Conservation (phyloP, 2,888 invertebrate genomes). For the Tillus elongatus region DNA sequence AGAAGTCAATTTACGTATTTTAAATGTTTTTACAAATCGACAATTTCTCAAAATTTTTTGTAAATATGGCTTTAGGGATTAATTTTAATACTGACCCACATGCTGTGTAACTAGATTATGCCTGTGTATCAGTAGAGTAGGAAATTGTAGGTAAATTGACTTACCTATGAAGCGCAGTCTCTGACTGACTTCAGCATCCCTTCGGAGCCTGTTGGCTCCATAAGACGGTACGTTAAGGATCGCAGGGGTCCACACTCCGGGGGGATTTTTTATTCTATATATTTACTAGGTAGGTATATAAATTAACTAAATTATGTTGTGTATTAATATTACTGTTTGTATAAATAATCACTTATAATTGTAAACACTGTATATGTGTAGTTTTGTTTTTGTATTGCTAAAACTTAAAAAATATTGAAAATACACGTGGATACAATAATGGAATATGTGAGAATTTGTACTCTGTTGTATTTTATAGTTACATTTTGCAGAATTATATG, state of each 20-base stretch:
- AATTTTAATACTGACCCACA: slow-evolving; percentile 32
- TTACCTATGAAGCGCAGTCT: slow-evolving; percentile 34
- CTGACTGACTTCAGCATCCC: slow-evolving; percentile 32
- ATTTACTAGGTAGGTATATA: slow-evolving; percentile 24
- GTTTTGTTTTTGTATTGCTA: slow-evolving; percentile 43
- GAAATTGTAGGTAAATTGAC: slow-evolving; percentile 31
- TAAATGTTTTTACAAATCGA: slow-evolving; percentile 9
- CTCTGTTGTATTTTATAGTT: no score
- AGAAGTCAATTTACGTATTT: slow-evolving; percentile 31
- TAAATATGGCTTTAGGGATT: slow-evolving; percentile 34
- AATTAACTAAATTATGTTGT: slow-evolving; percentile 42
- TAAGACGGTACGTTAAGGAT: slow-evolving; percentile 41
- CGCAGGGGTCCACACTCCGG: slow-evolving; percentile 24
- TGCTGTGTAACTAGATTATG: slow-evolving; percentile 35
- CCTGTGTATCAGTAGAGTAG: slow-evolving; percentile 30
- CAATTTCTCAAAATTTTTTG: slow-evolving; percentile 25
- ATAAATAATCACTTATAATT: slow-evolving; percentile 42
- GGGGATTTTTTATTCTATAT: slow-evolving; percentile 19
- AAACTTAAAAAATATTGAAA: slow-evolving; percentile 37
- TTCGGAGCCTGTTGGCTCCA: slow-evolving; percentile 22
- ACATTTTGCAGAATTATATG: no score
- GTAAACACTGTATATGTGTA: slow-evolving; percentile 44
- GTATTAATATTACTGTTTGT: slow-evolving; percentile 42
- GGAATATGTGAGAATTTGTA: no score
- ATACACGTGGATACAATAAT: slow-evolving; percentile 39